phyloP scores from a whole-genome alignment of 2,797 vertebrate genomes.

The Phataginus tricuspis region DNA sequence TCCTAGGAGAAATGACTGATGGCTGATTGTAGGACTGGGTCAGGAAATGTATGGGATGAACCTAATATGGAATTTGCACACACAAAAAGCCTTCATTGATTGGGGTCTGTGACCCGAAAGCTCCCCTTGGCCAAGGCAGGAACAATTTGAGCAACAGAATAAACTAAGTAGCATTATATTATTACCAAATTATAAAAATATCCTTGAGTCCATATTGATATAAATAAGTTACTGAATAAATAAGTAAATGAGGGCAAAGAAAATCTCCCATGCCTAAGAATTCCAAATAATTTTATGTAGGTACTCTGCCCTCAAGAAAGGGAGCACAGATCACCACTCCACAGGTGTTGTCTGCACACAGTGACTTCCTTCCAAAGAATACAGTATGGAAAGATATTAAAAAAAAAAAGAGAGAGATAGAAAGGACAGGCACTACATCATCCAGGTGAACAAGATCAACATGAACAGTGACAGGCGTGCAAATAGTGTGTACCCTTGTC shows the following conservation, averaged over 20 bases:
- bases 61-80: not conserved
- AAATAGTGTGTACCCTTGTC: not conserved
- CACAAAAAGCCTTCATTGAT: not conserved
- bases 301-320: not conserved
- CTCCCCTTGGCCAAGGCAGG: not conserved
- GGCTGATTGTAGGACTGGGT: not conserved
- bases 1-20: not conserved
- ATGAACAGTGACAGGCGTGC: not conserved
- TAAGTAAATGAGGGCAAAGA: not conserved
- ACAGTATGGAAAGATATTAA: not conserved
- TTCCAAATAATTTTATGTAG: not conserved
- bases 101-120: not conserved
- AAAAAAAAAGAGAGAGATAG: too few relatives aligned
- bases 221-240: not conserved
- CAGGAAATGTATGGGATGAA: not conserved
- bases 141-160: not conserved
- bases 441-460: not conserved
- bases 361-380: not conserved
- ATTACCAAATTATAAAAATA: not conserved
- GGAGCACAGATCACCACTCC: not conserved
- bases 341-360: too few relatives aligned
- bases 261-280: not conserved
- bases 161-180: not conserved
- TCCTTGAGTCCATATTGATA: not conserved
- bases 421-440: not conserved